Evolutionary conservation across 2,113 vertebrate species (phyloP).

Genomic region (Gasterosteus nipponicus): DNA sequence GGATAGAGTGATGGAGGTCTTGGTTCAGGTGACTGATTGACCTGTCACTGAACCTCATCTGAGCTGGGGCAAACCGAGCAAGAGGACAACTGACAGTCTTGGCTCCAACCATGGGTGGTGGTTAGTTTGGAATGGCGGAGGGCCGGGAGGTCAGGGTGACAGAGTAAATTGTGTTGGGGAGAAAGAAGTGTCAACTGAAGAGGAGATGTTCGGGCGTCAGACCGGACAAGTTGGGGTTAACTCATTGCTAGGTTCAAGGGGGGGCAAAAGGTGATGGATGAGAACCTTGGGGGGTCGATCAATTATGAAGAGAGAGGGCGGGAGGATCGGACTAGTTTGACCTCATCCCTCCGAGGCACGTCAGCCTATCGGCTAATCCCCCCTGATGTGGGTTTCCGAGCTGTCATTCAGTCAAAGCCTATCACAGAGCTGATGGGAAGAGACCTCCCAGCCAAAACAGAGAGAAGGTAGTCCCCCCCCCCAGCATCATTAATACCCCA

Average conservation of each 20-base stretch:
- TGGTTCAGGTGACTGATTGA: constrained; percentile 39
- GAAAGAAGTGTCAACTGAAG: constrained; percentile 59
- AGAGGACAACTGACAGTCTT: constrained; percentile 57
- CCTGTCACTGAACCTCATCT: constrained; percentile 65
- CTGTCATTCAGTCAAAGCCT: constrained; percentile 69
- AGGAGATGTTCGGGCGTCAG: constrained; percentile 57
- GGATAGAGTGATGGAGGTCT: constrained; percentile 32
- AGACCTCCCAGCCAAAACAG: constrained; percentile 61
- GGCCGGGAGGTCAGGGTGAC: constrained; percentile 65
- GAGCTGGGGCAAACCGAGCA: constrained; percentile 50
- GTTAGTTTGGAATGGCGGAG: constrained; percentile 67
- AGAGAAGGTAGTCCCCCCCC: constrained; percentile 25
- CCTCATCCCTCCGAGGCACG: constrained; percentile 55
- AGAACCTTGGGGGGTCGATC: constrained; percentile 62
- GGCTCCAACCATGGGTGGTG: constrained; percentile 61
- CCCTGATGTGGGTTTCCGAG: constrained; percentile 58
- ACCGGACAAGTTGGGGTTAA: constrained; percentile 69
- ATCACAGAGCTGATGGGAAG: constrained; percentile 63
- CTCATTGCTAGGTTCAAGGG: constrained; percentile 58
- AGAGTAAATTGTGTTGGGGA: constrained; percentile 64
- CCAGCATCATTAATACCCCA: constrained; percentile 23
- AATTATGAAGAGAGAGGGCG: constrained; percentile 56
- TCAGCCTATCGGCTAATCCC: constrained; percentile 66
- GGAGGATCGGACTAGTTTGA: constrained; percentile 50
- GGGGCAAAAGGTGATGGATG: constrained; percentile 58